A percentile compares a stretch with the other conserved stretches of the same genome.
phyloP scores from a whole-genome alignment of 2,888 invertebrate genomes.

The Caenorhabditis angaria region DNA sequence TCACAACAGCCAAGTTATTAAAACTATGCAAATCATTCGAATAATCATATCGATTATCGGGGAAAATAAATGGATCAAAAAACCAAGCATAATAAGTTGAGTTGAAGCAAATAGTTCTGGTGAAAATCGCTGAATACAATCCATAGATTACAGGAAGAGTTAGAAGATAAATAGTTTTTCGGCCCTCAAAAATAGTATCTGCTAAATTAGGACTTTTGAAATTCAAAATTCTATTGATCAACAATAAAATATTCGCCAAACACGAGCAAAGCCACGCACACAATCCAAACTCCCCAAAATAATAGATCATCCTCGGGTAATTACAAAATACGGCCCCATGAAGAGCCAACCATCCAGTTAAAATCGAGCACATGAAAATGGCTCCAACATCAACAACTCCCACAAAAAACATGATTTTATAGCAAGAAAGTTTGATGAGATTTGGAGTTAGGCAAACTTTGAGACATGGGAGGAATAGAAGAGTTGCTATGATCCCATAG shows the following conservation, averaged over 20 bases:
- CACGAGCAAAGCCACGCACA: background rate
- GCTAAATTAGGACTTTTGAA: background rate
- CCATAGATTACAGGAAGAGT: slow-evolving; percentile 6
- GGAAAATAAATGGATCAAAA: slow-evolving; percentile 21
- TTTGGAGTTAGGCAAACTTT: too few relatives aligned
- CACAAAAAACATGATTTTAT: slow-evolving; percentile 8
- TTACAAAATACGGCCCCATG: background rate
- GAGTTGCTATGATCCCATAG: too few relatives aligned
- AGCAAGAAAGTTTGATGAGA: background rate
- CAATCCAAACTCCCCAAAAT: background rate
- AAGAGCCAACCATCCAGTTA: background rate
- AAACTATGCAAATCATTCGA: background rate
- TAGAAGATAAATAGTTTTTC: background rate
- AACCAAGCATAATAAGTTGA: slow-evolving; percentile 11
- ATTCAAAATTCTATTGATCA: background rate
- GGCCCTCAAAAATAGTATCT: background rate
- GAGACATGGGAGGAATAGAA: too few relatives aligned
- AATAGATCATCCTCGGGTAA: background rate
- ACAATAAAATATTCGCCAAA: background rate
- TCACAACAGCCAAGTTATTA: background rate
- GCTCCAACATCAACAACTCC: slow-evolving; percentile 8
- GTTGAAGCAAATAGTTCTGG: slow-evolving; percentile 9
- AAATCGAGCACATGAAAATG: background rate
- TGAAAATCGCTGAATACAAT: slow-evolving; percentile 11
- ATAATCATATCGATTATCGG: background rate